Evolutionary conservation across 2,113 vertebrate genomes (phyloP).

Genomic region (Nannobrachium achirus): DNA sequence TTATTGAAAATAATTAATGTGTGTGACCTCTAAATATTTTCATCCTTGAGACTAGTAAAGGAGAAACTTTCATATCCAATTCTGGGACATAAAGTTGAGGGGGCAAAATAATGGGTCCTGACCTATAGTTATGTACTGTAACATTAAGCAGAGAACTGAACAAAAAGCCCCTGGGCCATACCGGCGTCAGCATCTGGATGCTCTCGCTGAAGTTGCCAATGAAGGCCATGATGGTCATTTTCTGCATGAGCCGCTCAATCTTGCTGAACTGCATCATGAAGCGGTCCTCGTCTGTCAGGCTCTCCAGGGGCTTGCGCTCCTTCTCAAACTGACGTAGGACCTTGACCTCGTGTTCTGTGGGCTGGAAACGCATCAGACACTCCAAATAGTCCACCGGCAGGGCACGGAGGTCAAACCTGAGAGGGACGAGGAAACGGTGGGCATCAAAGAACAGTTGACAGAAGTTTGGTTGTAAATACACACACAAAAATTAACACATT

Average conservation of each 20-base stretch:
- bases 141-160: too few species aligned
- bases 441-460: not conserved
- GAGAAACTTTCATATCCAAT: too few species aligned
- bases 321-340: conserved; percentile 90
- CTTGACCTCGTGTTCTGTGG: conserved; percentile 90
- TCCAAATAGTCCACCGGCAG: conserved; percentile 93
- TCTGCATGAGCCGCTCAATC: conserved; percentile 92
- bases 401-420: conserved; percentile 89
- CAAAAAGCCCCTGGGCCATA: conserved; percentile 47
- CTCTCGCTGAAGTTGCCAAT: conserved; percentile 92
- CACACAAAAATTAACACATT: not conserved
- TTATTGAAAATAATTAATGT: too few species aligned
- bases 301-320: conserved; percentile 89
- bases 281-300: conserved; percentile 91
- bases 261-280: conserved; percentile 98
- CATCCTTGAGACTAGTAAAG: too few species aligned
- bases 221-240: conserved; percentile 96
- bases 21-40: too few species aligned
- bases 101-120: too few species aligned
- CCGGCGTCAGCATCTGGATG: conserved; percentile 92
- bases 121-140: too few species aligned
- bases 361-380: conserved; percentile 94
- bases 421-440: too few species aligned
- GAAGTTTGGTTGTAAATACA: not conserved
- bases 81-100: too few species aligned